Base-by-base conservation (phyloP, 2,888 invertebrate genomes). In the Linnaemya vulpina region DNA sequence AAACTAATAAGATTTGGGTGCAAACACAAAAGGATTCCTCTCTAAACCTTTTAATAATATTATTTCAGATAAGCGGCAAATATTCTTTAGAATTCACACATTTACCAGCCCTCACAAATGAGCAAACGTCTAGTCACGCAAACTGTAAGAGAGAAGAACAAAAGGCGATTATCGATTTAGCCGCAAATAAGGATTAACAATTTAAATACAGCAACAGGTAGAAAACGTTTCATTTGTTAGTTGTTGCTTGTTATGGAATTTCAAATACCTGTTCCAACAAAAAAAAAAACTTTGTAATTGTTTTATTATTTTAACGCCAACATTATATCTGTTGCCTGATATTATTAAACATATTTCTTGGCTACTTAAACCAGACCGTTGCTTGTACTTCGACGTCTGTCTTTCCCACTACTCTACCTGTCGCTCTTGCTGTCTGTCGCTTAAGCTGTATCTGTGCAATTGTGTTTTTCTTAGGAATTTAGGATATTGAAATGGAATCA, bases 131-230 rank as follows among this genome's bases (percentile, higher is more conserved):
- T 20, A 62, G 30, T 51, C 10, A 62, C 60, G 13, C 35, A 46
- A 53, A 17, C 35, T 22, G 15, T 11, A 30, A 62, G 3, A 15
- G 3, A 3, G 30, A 17, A 53, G 49, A 10, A 35, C 58, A 74
- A 74, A 68, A 62, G 60, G 62, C 87, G 90, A 90, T 90, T 90
- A 90, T 89, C 90, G 88, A 90, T 90, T 88, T 88, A 90, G 87
- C 91, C 89, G 86, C 90, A 89, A 87, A 87, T 68, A 82, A 86
- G 86, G 46, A 75, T 80, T 77, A 65, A 68, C 67, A 40, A 38
- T 77, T 74, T 40, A 15, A 58, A 46, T 58, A 20, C 1, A 75
- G 73, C 79, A 55, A 58, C 89, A 90, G 90, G 89, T 90, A 89
- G 15, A 22, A 30, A 51, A 30, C 20, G 8, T 5, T 49, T 13